Evolutionary conservation across 2,888 invertebrate genomes (phyloP), one percentile per base, ranked within the genome.

Genomic region (Falcaria lacertinaria): DNA sequence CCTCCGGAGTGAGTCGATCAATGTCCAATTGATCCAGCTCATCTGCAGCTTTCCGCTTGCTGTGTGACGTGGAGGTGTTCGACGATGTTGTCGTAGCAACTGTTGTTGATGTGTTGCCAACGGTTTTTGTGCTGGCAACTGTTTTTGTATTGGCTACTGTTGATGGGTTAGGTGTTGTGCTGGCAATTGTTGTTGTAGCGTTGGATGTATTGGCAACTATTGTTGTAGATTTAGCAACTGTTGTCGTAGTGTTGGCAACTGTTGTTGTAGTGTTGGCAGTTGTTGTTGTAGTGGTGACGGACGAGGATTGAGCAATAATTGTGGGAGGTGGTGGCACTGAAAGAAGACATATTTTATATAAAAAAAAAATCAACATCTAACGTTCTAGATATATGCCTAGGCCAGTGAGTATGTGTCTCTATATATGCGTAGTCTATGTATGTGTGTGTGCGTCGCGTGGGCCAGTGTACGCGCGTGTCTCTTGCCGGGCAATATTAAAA

Each of bases 11-110:
- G 33, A 88, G 54, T 0, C 46, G 45, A 11, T 43, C 57, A 15
- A 69, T 45, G 41, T 80, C 76, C 11, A 11, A 11, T 2, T 68
- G 32, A 0, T 71, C 64, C 0, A 69, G 70, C 0, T 62, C 61
- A 0, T 69, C 71, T 0, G 68, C 70, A 0, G 51, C 45, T 52
- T 84, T 84, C 28, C 78, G 64, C 43, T 85, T 83, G 58, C 50
- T 58, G 42, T 41, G 34, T 3, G 48, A 46, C 17, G 58, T 42
- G n/a, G n/a, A n/a, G n/a, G n/a, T n/a, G n/a, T n/a, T n/a, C n/a
- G n/a, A 6, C 6, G 19, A 19, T 6, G 52, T 35, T 1, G 64
- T 48, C 6, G 58, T 34, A 4, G 52, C 15, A 22, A 48, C 35
- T 11, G 56, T 48, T 22, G 57, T 34, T 3, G 53, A 15, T 25